A percentile compares a stretch with the other conserved stretches of the same genome.
Conservation (phyloP, 2,888 invertebrate genomes). For the Thelaira solivaga region DNA sequence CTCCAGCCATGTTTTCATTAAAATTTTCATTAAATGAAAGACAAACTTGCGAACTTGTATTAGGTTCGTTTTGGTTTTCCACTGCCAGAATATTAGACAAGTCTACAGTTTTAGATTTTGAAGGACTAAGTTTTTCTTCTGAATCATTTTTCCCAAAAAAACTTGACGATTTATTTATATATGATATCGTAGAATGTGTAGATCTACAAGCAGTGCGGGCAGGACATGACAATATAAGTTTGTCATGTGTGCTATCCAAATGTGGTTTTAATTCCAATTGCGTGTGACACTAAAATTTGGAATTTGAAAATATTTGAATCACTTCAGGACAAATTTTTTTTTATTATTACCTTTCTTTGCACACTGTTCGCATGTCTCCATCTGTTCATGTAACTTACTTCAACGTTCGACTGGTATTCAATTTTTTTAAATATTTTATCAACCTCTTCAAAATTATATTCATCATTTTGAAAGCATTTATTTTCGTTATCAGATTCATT, state of each 20-base stretch:
- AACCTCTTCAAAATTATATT: neutral
- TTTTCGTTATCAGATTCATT: neutral
- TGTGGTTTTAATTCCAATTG: conserved; percentile 22
- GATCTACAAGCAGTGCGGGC: neutral
- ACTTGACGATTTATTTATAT: neutral
- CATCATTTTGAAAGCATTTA: neutral
- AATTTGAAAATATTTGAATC: neutral
- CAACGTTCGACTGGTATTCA: conserved; percentile 17
- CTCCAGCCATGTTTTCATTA: neutral
- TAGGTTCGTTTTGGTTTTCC: neutral
- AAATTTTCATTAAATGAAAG: neutral
- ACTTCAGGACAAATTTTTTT: neutral
- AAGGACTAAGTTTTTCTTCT: neutral
- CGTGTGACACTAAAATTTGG: conserved; percentile 51
- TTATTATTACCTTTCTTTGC: conserved; percentile 19
- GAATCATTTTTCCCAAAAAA: neutral
- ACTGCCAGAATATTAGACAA: neutral
- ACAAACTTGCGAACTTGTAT: neutral
- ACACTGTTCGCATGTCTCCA: neutral
- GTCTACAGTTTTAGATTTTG: neutral
- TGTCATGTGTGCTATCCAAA: neutral
- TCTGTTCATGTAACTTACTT: neutral
- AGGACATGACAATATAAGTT: conserved; percentile 51
- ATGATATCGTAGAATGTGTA: neutral
- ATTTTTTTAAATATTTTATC: conserved; percentile 31